Evolutionary conservation across 64 coral and sea anemone species (phyloP).

Genomic region (Stichodactyla mertensii): DNA sequence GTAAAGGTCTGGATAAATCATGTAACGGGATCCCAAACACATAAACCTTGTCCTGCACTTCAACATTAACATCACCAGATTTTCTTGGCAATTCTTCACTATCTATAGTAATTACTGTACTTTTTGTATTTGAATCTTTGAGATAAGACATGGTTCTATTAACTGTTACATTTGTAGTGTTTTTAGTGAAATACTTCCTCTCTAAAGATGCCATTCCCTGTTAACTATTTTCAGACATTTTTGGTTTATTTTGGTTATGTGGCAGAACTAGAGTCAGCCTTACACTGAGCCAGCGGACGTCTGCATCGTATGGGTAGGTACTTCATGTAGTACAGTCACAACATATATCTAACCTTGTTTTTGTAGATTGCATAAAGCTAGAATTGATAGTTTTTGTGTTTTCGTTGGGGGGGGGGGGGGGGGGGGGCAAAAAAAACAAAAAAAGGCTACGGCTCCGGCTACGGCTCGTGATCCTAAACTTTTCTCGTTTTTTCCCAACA

Average conservation of each 20-base stretch:
- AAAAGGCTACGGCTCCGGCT: too few relatives aligned
- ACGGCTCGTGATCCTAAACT: too few relatives aligned
- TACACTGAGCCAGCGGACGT: neutral
- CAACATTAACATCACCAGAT: neutral
- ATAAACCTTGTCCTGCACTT: conserved; percentile 25
- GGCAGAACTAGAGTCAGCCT: neutral
- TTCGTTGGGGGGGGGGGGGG: too few relatives aligned
- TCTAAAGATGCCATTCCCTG: neutral
- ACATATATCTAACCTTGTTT: too few relatives aligned
- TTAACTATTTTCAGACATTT: neutral
- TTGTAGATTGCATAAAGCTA: too few relatives aligned
- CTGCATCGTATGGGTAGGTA: too few relatives aligned
- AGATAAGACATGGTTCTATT: neutral
- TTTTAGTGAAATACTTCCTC: neutral
- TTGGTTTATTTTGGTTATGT: neutral
- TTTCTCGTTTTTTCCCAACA: too few relatives aligned
- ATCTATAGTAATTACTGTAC: conserved; percentile 9
- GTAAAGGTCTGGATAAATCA: conserved; percentile 46
- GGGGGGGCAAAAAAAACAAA: too few relatives aligned
- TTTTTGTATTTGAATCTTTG: neutral
- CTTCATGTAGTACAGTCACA: too few relatives aligned
- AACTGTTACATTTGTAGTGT: neutral
- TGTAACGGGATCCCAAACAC: conserved; percentile 67
- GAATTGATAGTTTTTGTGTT: too few relatives aligned
- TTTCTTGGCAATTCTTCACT: neutral